Evolutionary conservation across 2,797 vertebrate species (phyloP).

Genomic region (Enteromius afrohamiltoni): DNA sequence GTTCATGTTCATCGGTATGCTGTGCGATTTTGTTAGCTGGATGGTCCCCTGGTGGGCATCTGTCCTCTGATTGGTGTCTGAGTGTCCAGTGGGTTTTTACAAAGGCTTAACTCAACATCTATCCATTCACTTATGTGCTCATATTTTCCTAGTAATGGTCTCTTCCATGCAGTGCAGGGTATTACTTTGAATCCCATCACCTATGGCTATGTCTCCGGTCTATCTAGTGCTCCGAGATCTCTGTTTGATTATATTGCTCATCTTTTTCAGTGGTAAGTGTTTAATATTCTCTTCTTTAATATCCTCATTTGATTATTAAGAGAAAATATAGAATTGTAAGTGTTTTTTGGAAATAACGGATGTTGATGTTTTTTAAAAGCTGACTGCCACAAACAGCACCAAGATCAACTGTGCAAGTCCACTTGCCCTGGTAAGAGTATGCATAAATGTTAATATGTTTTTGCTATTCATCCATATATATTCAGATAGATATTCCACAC

Average conservation of each 20-base stretch:
- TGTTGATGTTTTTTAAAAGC: slow-evolving; percentile 41
- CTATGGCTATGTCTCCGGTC: slow-evolving; percentile 32
- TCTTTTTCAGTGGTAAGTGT: slow-evolving; percentile 46
- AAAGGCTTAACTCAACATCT: slow-evolving; percentile 20
- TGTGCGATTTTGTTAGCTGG: slow-evolving; percentile 23
- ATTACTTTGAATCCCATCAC: slow-evolving; percentile 16
- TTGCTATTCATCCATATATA: neutral
- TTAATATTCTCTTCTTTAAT: neutral
- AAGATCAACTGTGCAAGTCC: slow-evolving; percentile 52
- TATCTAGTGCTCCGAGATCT: slow-evolving; percentile 18
- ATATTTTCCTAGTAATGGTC: slow-evolving; percentile 24
- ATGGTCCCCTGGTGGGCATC: slow-evolving; percentile 28
- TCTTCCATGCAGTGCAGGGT: neutral
- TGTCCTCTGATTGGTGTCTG: slow-evolving; percentile 44
- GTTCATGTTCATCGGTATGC: slow-evolving; percentile 27
- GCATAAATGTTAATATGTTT: neutral
- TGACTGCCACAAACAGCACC: slow-evolving; percentile 39
- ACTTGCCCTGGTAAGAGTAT: slow-evolving; percentile 57
- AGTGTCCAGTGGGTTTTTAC: slow-evolving; percentile 21
- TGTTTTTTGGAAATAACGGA: neutral
- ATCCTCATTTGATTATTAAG: neutral
- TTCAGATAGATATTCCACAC: neutral
- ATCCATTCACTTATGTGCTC: slow-evolving; percentile 17
- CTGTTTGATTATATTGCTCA: slow-evolving; percentile 29
- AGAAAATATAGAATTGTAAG: neutral